Percentiles rank a stretch among this genome's conserved stretches.
Conservation (phyloP, 2,113 vertebrate genomes). For the Glaucomys volans region DNA sequence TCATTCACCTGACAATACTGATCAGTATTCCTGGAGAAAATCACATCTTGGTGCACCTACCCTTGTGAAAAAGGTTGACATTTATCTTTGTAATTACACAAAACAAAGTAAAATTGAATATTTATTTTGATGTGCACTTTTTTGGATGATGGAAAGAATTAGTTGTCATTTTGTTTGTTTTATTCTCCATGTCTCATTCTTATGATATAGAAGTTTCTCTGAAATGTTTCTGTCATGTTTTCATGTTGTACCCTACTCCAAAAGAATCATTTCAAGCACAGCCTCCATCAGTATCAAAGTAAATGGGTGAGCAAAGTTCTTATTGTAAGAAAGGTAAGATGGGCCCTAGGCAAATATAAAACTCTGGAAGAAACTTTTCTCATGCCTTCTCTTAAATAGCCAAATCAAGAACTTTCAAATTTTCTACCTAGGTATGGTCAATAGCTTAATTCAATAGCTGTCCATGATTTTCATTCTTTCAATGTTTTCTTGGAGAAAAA, state of each 20-base stretch:
- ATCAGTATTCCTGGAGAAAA: background rate
- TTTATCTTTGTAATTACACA: background rate
- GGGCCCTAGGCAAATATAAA: background rate
- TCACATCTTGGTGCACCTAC: rapidly evolving
- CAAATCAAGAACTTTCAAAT: background rate
- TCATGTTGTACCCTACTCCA: background rate
- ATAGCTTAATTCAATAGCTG: background rate
- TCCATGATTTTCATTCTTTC: background rate
- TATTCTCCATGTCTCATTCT: background rate
- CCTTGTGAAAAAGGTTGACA: background rate
- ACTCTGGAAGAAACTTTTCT: background rate
- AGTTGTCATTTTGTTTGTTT: background rate
- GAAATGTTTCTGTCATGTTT: background rate
- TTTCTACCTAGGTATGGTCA: background rate
- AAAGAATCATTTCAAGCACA: background rate
- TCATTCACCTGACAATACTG: background rate
- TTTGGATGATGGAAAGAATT: background rate
- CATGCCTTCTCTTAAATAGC: background rate
- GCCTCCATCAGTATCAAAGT: background rate
- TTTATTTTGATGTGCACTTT: background rate
- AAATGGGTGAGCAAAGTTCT: background rate
- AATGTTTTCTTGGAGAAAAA: background rate
- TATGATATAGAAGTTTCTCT: background rate
- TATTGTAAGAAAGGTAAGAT: background rate
- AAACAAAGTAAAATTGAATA: background rate